A percentile compares a stretch with the other conserved stretches of the same genome.
These are phyloP conservation scores for Troilus luridus DNA, from an alignment of 2,888 invertebrate genomes.

Conservation along the genomic window DNA sequence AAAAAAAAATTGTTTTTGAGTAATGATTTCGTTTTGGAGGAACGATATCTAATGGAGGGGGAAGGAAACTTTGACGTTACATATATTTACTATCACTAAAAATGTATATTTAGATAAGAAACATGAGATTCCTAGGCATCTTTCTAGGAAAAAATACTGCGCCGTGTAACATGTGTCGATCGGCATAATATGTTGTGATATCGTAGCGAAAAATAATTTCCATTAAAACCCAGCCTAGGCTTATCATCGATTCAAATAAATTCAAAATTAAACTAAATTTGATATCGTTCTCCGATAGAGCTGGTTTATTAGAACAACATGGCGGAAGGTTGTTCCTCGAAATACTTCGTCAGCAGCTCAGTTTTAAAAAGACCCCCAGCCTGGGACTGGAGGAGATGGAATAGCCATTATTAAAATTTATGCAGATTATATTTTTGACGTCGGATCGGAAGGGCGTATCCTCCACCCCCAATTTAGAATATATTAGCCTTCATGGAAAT, in stretches of 20 bases:
- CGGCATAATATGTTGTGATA: neutral
- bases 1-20: no score
- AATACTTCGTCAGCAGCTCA: neutral
- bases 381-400: neutral
- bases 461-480: neutral
- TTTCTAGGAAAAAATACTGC: no score
- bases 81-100: no score
- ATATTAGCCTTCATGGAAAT: slow-evolving; percentile 40
- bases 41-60: no score
- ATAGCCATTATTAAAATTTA: slow-evolving; percentile 35
- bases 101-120: no score
- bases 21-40: no score
- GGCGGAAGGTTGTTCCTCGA: neutral
- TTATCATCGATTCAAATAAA: neutral
- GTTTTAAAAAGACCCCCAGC: neutral
- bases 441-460: slow-evolving; percentile 4
- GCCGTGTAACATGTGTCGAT: no score
- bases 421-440: slow-evolving; percentile 40
- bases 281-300: neutral
- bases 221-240: neutral
- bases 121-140: no score
- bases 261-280: neutral
- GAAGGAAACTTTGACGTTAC: no score
- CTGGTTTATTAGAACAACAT: neutral
- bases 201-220: neutral